phyloP scores from a whole-genome alignment of 2,797 vertebrate genomes.

The Cacajao melanocephalus region DNA sequence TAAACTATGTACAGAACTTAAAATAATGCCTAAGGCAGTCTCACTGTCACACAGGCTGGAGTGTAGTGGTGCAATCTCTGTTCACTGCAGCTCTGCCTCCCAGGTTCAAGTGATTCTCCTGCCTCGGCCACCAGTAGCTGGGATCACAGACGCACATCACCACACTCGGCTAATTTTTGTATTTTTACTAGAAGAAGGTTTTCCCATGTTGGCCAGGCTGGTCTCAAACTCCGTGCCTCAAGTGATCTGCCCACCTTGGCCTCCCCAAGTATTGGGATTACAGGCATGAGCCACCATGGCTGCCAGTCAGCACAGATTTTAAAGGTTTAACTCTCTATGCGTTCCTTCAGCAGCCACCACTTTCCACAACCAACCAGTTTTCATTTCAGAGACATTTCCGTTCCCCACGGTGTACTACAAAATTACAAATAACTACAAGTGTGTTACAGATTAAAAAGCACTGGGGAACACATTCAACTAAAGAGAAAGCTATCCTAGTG shows the following conservation, averaged over 20 bases:
- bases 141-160: background rate
- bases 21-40: background rate
- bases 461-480: background rate
- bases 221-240: background rate
- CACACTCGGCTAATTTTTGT: background rate
- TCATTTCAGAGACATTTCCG: background rate
- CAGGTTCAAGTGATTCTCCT: background rate
- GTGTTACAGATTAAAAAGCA: background rate
- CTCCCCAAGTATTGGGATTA: background rate
- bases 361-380: background rate
- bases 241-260: background rate
- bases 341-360: background rate
- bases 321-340: background rate
- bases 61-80: too few relatives aligned
- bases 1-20: background rate
- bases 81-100: too few relatives aligned
- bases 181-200: background rate
- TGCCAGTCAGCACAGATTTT: constrained; percentile 9
- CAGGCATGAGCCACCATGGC: background rate
- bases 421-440: constrained; percentile 21
- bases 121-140: background rate
- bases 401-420: background rate
- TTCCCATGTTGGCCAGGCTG: background rate
- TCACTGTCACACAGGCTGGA: too few relatives aligned
- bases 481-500: background rate